These are phyloP conservation scores for Meloidogyne hapla DNA, from an alignment of 1,140 invertebrate genomes.

Conservation along the genomic window DNA sequence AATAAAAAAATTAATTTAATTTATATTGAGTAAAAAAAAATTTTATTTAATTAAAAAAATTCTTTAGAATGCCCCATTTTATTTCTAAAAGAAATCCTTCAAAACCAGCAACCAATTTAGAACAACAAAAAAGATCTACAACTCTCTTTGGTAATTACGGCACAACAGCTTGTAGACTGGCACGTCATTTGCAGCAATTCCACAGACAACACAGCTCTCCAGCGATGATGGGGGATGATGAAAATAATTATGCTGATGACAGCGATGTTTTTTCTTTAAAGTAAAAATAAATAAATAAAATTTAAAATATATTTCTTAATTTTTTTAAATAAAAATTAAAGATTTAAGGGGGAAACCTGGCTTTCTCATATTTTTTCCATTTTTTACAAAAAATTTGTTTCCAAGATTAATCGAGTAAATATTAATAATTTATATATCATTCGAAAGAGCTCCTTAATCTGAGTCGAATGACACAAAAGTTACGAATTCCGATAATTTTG, in stretches of 20 bases:
- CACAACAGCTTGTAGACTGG: background rate
- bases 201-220: slow-evolving; percentile 10
- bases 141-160: background rate
- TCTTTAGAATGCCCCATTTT: background rate
- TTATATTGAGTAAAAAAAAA: no score
- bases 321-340: no score
- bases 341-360: no score
- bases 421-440: no score
- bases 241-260: background rate
- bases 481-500: no score
- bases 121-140: background rate
- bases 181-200: slow-evolving; percentile 17
- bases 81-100: background rate
- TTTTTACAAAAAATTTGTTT: no score
- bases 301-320: slow-evolving; percentile 7
- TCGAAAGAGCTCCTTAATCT: no score
- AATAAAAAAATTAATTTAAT: no score
- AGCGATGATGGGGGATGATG: slow-evolving; percentile 11
- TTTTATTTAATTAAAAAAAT: no score
- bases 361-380: no score
- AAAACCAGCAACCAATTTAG: background rate
- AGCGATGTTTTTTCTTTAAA: background rate
- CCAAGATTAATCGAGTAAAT: no score
- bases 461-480: no score
- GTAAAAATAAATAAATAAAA: background rate